phyloP scores from a whole-genome alignment of 1,140 invertebrate genomes.

The Polypedilum vanderplanki region DNA sequence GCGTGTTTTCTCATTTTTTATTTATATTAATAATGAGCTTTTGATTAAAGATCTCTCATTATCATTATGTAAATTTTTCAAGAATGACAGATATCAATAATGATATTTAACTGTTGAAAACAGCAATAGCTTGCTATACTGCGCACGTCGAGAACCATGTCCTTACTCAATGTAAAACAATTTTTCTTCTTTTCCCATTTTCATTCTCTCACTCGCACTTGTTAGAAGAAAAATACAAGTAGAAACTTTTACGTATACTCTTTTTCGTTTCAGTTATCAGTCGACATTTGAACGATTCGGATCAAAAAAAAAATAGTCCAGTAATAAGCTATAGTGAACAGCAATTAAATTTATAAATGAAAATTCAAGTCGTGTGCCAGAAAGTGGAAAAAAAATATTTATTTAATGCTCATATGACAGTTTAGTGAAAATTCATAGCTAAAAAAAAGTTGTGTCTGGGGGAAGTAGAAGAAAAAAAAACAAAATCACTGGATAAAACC shows the following conservation, averaged over 20 bases:
- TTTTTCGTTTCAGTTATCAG: conserved; percentile 1
- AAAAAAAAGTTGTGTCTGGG: neutral
- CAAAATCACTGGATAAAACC: too few species aligned
- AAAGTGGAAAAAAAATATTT: neutral
- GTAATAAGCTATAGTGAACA: neutral
- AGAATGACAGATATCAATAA: too few species aligned
- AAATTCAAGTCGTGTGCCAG: neutral
- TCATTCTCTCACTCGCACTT: neutral
- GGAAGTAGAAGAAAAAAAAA: neutral
- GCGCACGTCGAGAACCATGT: conserved; percentile 17
- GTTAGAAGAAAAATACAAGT: neutral
- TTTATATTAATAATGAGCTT: too few species aligned
- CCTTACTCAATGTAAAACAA: neutral
- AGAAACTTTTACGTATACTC: neutral
- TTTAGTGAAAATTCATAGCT: too few species aligned
- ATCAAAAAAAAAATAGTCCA: neutral
- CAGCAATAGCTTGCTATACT: neutral
- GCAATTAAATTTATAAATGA: neutral
- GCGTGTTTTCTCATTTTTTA: too few species aligned
- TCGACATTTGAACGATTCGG: conserved; percentile 20
- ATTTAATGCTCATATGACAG: neutral
- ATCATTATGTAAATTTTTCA: too few species aligned
- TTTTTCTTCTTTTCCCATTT: neutral
- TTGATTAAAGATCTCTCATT: too few species aligned
- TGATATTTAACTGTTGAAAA: too few species aligned